Percentiles rank a stretch among this genome's conserved stretches.
Conservation (phyloP, 2,888 invertebrate species). For the Cyclophora punctaria region DNA sequence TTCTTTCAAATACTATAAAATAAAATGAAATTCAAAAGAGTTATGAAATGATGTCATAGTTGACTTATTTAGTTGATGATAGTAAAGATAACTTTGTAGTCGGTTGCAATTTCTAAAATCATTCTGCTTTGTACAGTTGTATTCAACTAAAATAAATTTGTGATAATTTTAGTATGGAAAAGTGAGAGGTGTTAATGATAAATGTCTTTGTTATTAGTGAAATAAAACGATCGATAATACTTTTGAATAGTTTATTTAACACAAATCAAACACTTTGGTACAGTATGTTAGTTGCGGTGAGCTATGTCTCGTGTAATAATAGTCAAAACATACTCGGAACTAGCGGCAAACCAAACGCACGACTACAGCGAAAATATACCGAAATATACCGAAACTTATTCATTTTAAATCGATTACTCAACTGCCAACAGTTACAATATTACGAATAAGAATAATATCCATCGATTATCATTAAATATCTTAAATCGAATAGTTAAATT, state of each 20-base stretch:
- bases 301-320: conserved; percentile 49
- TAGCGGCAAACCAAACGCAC: conserved; percentile 57
- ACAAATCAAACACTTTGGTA: conserved; percentile 76
- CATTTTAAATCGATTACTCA: conserved; percentile 13
- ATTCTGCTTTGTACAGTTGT: no score
- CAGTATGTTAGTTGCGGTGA: conserved; percentile 67
- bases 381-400: conserved; percentile 40
- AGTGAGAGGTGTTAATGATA: background rate
- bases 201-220: conserved; percentile 4
- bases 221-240: conserved; percentile 60
- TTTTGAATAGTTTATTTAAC: conserved; percentile 74
- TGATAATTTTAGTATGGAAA: no score
- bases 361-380: conserved; percentile 44
- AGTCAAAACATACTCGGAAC: conserved; percentile 36
- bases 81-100: no score
- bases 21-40: no score
- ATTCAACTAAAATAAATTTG: no score
- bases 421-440: conserved; percentile 14
- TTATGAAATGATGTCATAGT: no score
- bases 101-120: no score
- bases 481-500: conserved; percentile 23
- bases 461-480: conserved; percentile 36
- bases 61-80: no score
- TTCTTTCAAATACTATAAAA: no score
- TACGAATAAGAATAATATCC: conserved; percentile 29